A percentile compares a stretch with the other conserved stretches of the same genome.
Conservation (phyloP, 2,113 vertebrate genomes). For the Apteryx owenii region DNA sequence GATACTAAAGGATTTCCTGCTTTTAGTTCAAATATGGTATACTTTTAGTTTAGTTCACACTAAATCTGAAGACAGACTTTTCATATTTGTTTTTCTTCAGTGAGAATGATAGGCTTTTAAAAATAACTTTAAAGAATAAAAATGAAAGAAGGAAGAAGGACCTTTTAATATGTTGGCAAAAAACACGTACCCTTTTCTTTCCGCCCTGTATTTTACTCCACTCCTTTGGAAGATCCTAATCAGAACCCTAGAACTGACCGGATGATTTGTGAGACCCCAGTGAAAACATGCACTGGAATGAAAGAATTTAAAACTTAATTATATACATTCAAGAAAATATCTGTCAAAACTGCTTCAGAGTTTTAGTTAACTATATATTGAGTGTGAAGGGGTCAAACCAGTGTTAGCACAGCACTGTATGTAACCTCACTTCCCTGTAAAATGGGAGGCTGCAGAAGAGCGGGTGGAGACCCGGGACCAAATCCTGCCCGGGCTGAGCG, state of each 20-base stretch:
- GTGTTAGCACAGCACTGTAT: background rate
- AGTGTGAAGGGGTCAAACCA: background rate
- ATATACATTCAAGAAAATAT: background rate
- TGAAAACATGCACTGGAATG: background rate
- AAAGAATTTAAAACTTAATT: slow-evolving; percentile 59
- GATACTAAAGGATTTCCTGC: slow-evolving; percentile 67
- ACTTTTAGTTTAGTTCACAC: slow-evolving; percentile 30
- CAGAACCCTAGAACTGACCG: background rate
- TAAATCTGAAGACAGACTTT: slow-evolving; percentile 54
- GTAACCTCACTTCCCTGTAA: background rate
- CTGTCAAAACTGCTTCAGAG: slow-evolving; percentile 35
- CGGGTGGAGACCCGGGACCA: background rate
- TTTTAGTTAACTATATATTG: slow-evolving; percentile 6
- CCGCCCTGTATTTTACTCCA: background rate
- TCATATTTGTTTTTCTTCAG: slow-evolving; percentile 46
- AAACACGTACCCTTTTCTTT: background rate
- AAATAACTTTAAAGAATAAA: slow-evolving; percentile 30
- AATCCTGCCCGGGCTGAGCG: background rate
- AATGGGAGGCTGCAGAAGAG: background rate
- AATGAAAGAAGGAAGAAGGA: background rate
- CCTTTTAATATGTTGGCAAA: background rate
- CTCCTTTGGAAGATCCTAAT: slow-evolving; percentile 9
- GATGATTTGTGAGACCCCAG: slow-evolving; percentile 37
- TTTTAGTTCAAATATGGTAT: slow-evolving; percentile 61
- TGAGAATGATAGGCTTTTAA: slow-evolving; percentile 45